A percentile compares a stretch with the other conserved stretches of the same genome.
Conservation (phyloP, 2,888 invertebrate genomes). For the Drymonia ruficornis region DNA sequence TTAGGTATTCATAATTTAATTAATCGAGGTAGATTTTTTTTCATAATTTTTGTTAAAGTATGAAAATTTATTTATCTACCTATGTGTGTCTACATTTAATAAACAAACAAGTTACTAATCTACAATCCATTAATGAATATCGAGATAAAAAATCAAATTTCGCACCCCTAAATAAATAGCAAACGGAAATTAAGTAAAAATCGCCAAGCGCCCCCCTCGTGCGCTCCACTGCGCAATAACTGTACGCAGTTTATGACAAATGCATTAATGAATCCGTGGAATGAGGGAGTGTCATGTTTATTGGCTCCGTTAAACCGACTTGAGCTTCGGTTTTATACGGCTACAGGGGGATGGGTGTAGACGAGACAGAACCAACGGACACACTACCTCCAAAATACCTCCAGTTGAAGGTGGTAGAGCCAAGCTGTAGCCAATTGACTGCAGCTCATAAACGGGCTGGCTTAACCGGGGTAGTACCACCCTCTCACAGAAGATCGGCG, state of each 20-base stretch:
- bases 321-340: constrained; percentile 54
- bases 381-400: too few relatives aligned
- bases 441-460: too few relatives aligned
- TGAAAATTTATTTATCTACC: too few relatives aligned
- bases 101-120: not conserved
- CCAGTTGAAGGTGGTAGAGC: too few relatives aligned
- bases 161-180: constrained; percentile 31
- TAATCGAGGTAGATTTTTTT: too few relatives aligned
- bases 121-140: not conserved
- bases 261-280: constrained; percentile 70
- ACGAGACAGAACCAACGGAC: not conserved
- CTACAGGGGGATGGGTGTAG: constrained; percentile 26
- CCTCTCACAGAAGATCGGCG: too few relatives aligned
- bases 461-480: too few relatives aligned
- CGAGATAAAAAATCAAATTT: constrained; percentile 28
- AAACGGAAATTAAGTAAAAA: constrained; percentile 55
- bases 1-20: too few relatives aligned
- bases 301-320: constrained; percentile 66
- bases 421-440: too few relatives aligned
- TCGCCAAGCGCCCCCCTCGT: constrained; percentile 27
- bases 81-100: too few relatives aligned
- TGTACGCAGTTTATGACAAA: constrained; percentile 65
- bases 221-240: constrained; percentile 35
- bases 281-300: constrained; percentile 51
- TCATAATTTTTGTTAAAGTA: too few relatives aligned